Evolutionary conservation across 2,797 vertebrate species (phyloP).

Genomic region (Rhynchonycteris naso): DNA sequence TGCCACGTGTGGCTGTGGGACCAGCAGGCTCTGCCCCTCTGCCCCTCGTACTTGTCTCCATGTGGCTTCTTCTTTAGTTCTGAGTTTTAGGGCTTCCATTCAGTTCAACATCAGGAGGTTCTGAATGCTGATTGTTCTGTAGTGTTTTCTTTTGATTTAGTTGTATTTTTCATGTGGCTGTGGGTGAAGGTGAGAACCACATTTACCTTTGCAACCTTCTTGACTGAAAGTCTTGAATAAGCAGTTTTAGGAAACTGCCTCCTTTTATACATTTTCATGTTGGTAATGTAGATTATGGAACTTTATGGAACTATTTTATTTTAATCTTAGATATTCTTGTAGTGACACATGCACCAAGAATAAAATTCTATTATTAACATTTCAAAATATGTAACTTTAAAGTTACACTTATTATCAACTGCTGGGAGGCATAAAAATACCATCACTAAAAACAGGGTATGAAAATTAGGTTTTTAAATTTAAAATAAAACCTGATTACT

Average conservation of each 20-base stretch:
- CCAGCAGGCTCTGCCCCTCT: too few species aligned
- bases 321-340: neutral
- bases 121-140: too few species aligned
- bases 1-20: too few species aligned
- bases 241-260: neutral
- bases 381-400: neutral
- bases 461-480: conserved; percentile 36
- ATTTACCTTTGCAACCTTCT: too few species aligned
- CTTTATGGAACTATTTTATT: conserved; percentile 8
- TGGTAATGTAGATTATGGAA: neutral
- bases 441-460: neutral
- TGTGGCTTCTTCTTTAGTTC: too few species aligned
- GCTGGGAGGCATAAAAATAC: neutral
- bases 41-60: too few species aligned
- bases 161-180: too few species aligned
- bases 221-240: neutral
- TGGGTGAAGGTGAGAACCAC: too few species aligned
- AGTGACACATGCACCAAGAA: neutral
- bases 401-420: neutral
- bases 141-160: too few species aligned
- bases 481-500: conserved; percentile 18
- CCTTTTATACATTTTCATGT: neutral
- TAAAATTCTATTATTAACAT: conserved; percentile 9
- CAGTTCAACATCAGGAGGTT: too few species aligned
- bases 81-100: too few species aligned